phyloP scores from a whole-genome alignment of 1,140 invertebrate genomes.

The Plodia interpunctella region DNA sequence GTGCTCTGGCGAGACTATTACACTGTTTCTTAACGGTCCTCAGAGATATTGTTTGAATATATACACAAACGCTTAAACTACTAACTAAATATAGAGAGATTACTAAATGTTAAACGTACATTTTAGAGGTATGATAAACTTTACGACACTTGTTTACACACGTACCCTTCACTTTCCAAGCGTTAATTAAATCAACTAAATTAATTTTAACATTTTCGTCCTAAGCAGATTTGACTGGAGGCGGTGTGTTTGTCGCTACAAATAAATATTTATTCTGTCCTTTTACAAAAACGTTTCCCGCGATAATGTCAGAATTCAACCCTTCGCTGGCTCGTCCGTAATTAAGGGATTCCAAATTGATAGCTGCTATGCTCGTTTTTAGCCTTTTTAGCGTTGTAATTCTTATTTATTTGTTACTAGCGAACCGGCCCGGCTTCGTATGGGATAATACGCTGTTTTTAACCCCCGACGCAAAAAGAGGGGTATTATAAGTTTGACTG shows the following conservation, averaged over 20 bases:
- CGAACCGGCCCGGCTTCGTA: too few relatives aligned
- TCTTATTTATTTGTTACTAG: background rate
- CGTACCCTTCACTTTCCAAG: background rate
- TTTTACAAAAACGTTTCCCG: background rate
- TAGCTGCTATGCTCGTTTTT: background rate
- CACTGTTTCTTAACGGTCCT: too few relatives aligned
- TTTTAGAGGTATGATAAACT: too few relatives aligned
- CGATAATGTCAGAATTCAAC: slow-evolving; percentile 5
- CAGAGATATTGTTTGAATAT: too few relatives aligned
- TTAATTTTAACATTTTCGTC: background rate
- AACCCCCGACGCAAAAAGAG: too few relatives aligned
- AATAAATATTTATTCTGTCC: slow-evolving; percentile 6
- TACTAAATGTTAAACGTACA: too few relatives aligned
- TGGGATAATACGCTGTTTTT: too few relatives aligned
- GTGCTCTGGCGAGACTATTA: too few relatives aligned
- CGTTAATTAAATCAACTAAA: background rate
- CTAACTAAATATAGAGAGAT: too few relatives aligned
- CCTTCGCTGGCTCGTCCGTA: background rate
- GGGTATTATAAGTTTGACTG: too few relatives aligned
- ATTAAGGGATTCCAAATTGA: slow-evolving; percentile 2
- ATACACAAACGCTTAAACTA: too few relatives aligned
- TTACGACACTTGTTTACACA: too few relatives aligned
- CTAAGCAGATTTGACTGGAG: background rate
- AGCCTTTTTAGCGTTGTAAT: background rate
- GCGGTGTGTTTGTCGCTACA: background rate